Percentiles rank a stretch among this genome's conserved stretches.
Evolutionary conservation across 2,888 invertebrate species (phyloP).

Genomic region (Spicauda simplicius): DNA sequence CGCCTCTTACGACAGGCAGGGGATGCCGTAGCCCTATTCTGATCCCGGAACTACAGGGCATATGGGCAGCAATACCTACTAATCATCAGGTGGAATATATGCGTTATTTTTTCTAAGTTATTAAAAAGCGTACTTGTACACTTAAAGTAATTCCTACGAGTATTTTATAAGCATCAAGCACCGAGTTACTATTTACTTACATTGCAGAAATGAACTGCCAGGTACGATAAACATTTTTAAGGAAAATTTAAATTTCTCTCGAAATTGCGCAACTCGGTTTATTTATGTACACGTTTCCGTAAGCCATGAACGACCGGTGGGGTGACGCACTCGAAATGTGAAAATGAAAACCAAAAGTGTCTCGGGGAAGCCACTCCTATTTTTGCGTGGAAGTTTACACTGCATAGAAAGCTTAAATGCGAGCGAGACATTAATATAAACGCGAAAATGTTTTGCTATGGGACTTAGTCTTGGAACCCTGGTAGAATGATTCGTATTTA

Average conservation of each 20-base stretch:
- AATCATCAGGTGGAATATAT: too few relatives aligned
- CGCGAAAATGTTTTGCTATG: background rate
- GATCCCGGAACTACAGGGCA: too few relatives aligned
- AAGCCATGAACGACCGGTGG: slow-evolving; percentile 11
- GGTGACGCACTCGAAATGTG: slow-evolving; percentile 30
- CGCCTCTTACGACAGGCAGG: too few relatives aligned
- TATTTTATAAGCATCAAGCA: slow-evolving; percentile 1
- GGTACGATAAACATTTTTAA: slow-evolving; percentile 11
- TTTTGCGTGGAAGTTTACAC: slow-evolving; percentile 20
- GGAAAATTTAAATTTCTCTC: slow-evolving; percentile 14
- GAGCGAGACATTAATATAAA: slow-evolving; percentile 26
- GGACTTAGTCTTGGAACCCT: background rate
- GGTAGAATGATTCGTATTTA: background rate
- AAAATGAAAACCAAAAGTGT: slow-evolving; percentile 33
- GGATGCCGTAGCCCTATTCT: too few relatives aligned
- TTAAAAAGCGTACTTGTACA: too few relatives aligned
- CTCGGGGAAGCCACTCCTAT: slow-evolving; percentile 15
- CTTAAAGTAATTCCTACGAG: background rate
- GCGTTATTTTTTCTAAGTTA: too few relatives aligned
- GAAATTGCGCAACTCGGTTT: slow-evolving; percentile 13
- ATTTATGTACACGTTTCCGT: slow-evolving; percentile 25
- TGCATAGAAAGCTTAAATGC: slow-evolving; percentile 29
- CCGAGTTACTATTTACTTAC: background rate
- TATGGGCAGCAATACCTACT: too few relatives aligned
- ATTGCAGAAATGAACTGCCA: background rate